phyloP scores from a whole-genome alignment of 2,797 vertebrate species.

The Silurus lanzhouensis region DNA sequence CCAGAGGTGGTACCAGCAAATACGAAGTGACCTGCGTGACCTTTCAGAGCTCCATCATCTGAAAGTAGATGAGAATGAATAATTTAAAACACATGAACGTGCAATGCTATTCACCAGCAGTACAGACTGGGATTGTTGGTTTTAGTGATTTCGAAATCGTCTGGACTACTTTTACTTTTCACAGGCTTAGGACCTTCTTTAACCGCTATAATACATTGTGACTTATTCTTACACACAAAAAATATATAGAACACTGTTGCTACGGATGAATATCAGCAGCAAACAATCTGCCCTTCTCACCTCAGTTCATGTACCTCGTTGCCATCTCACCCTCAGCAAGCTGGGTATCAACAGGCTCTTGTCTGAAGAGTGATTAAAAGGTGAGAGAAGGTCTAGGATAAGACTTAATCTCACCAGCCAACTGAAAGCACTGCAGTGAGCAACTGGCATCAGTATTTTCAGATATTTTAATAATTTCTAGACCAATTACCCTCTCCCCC shows the following conservation, averaged over 20 bases:
- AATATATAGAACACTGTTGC: neutral
- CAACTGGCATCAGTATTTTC: neutral
- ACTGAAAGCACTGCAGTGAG: neutral
- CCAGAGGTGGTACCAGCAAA: neutral
- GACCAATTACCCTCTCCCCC: neutral
- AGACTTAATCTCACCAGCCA: neutral
- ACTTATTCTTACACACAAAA: neutral
- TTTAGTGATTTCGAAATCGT: neutral
- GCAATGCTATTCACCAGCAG: neutral
- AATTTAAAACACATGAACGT: neutral
- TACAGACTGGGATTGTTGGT: neutral
- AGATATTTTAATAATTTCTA: neutral
- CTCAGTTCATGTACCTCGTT: neutral
- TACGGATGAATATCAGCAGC: neutral
- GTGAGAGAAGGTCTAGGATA: neutral
- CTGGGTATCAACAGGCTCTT: neutral
- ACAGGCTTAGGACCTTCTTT: neutral
- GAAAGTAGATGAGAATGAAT: neutral
- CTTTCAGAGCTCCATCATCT: neutral
- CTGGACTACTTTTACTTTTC: too few relatives aligned
- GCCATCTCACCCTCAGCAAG: slow-evolving; percentile 11
- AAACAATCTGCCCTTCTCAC: neutral
- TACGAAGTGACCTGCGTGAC: neutral
- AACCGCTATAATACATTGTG: neutral
- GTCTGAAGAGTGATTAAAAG: neutral